Evolutionary conservation across 2,888 invertebrate genomes (phyloP).

Genomic region (Orthosia gothica): DNA sequence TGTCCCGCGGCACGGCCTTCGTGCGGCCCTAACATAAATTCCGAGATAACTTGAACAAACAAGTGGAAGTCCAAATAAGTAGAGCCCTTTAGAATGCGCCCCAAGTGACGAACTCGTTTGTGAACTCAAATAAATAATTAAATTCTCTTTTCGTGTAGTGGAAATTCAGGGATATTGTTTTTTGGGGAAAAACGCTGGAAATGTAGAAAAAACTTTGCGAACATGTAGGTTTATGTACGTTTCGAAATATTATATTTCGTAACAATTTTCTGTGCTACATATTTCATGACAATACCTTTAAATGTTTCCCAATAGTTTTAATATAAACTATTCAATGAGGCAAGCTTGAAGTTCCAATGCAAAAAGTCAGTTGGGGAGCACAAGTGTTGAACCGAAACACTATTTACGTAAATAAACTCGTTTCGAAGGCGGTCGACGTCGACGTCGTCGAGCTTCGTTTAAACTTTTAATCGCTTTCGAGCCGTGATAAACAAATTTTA

Average conservation of each 20-base stretch:
- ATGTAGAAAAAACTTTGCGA: not conserved
- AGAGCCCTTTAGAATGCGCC: conserved; percentile 84
- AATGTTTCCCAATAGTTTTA: conserved; percentile 18
- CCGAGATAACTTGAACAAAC: conserved; percentile 87
- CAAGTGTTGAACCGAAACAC: conserved; percentile 79
- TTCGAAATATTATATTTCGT: not conserved
- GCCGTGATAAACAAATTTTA: conserved; percentile 91
- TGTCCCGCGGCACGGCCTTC: conserved; percentile 80
- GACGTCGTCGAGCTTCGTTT: conserved; percentile 89
- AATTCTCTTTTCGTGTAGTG: conserved; percentile 64
- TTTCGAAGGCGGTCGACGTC: conserved; percentile 87
- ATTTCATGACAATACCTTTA: not conserved
- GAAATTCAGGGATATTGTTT: conserved; percentile 50
- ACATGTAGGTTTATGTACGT: not conserved
- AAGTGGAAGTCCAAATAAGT: conserved; percentile 87
- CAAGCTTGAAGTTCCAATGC: conserved; percentile 57
- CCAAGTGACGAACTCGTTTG: conserved; percentile 83
- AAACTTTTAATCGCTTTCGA: conserved; percentile 91
- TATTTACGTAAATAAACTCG: conserved; percentile 88
- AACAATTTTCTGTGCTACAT: not conserved
- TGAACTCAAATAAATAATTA: conserved; percentile 78
- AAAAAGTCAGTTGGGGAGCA: conserved; percentile 66
- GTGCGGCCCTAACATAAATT: conserved; percentile 87
- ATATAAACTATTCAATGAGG: conserved; percentile 41
- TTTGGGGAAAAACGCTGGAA: conserved; percentile 17